Evolutionary conservation across 2,797 vertebrate species (phyloP).

Genomic region (Chlorospingus flavigularis): DNA sequence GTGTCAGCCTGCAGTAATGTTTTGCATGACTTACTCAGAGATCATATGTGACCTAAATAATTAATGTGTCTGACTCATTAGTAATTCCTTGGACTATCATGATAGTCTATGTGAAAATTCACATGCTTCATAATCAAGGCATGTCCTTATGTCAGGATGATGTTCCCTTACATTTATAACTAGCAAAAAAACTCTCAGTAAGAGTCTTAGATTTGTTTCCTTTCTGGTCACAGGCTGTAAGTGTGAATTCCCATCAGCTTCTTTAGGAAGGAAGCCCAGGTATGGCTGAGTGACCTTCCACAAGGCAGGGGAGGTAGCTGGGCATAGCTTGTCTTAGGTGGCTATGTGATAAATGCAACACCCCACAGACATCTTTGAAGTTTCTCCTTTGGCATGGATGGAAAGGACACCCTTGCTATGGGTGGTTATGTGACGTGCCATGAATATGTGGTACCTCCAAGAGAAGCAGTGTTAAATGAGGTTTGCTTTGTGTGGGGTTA

Average conservation of each 20-base stretch:
- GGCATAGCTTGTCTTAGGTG: background rate
- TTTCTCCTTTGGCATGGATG: background rate
- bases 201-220: background rate
- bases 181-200: background rate
- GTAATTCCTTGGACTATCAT: background rate
- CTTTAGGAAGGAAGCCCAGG: background rate
- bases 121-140: background rate
- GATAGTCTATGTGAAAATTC: background rate
- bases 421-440: background rate
- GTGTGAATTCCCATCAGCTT: background rate
- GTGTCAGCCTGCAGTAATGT: background rate
- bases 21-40: background rate
- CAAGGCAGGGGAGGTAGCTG: background rate
- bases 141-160: background rate
- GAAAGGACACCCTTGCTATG: background rate
- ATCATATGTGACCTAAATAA: background rate
- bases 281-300: background rate
- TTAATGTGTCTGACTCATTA: background rate
- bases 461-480: background rate
- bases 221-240: background rate
- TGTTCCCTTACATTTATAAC: background rate
- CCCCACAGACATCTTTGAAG: background rate
- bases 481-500: background rate
- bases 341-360: background rate
- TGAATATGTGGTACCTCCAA: background rate